Evolutionary conservation across 2,888 invertebrate species (phyloP).

Genomic region (Rhingia campestris): DNA sequence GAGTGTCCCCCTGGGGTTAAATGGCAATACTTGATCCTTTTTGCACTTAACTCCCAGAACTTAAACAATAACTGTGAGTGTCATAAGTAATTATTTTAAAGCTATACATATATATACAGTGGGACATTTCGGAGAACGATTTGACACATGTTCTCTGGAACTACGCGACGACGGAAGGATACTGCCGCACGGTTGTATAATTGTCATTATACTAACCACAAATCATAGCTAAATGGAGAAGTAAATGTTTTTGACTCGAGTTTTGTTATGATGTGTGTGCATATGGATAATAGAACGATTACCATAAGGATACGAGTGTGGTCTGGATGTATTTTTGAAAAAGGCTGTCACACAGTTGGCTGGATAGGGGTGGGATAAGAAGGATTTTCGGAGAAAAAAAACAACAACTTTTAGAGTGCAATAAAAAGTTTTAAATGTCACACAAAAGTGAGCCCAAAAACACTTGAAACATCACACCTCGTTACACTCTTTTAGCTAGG

Average conservation of each 20-base stretch:
- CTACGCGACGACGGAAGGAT: neutral
- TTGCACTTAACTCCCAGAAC: constrained; percentile 42
- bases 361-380: no score
- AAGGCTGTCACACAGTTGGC: neutral
- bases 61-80: constrained; percentile 57
- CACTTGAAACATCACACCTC: neutral
- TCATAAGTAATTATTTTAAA: constrained; percentile 65
- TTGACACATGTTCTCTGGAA: constrained; percentile 30
- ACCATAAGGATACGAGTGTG: no score
- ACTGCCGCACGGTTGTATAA: constrained; percentile 6
- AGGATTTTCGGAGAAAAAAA: neutral
- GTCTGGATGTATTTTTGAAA: neutral
- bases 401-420: constrained; percentile 1
- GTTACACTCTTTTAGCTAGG: no score
- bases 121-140: constrained; percentile 34
- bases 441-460: constrained; percentile 17
- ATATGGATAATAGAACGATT: no score
- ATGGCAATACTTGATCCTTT: constrained; percentile 63
- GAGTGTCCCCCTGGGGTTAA: constrained; percentile 13
- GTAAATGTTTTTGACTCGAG: constrained; percentile 48
- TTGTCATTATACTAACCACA: constrained; percentile 40
- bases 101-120: constrained; percentile 4
- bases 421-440: constrained; percentile 6
- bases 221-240: constrained; percentile 46
- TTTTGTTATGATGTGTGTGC: constrained; percentile 37